Evolutionary conservation across 2,888 invertebrate genomes (phyloP), one percentile per base, ranked within the genome.

Genomic region (Pecten maximus): DNA sequence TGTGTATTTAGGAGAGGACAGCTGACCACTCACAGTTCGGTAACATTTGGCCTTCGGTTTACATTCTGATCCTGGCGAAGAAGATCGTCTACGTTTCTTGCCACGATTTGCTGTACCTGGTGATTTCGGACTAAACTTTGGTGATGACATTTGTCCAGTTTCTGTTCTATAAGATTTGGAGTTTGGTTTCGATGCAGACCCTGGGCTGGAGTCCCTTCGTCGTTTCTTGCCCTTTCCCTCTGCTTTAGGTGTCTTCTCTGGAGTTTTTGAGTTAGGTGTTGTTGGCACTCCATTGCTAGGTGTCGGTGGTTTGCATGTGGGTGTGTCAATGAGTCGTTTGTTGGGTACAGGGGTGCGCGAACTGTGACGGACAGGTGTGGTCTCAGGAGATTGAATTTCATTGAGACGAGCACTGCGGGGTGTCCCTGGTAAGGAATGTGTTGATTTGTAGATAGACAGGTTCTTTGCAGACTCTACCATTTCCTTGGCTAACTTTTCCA

Each of bases 321-420:
- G n/a, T 23, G 50, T 50, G n/a, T 87, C 35, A 12, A 28, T 48
- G 2, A 40, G 44, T 39, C 44, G 28, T 74, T n/a, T 0, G 48
- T 16, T 54, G 88, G 88, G 35, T 15, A 88, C 16, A 88, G 88
- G 40, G 50, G 60, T 39, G 48, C 50, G 35, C 19, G 48, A 19
- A 35, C 60, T 50, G 10, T 48, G 50, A 12, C 87, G 28, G 40
- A 44, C 40, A 48, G 74, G 40, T 87, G 40, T 88, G 19, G 87
- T 88, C 48, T 87, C 39, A 40, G 88, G 44, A 87, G 88, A 48
- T 16, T 90, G 89, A 88, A 74, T 28, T 28, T 74, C 74, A 15
- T 74, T 74, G 12, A 74, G 74, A n/a, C 91, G 50, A 28, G 89
- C 91, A 88, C 91, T 91, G 87, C 90, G 48, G 0, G 91, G 91